Percentiles rank a stretch among this genome's conserved stretches.
These are phyloP conservation scores for Polydrusus tereticollis DNA, from an alignment of 2,888 invertebrate genomes.

Conservation along the genomic window DNA sequence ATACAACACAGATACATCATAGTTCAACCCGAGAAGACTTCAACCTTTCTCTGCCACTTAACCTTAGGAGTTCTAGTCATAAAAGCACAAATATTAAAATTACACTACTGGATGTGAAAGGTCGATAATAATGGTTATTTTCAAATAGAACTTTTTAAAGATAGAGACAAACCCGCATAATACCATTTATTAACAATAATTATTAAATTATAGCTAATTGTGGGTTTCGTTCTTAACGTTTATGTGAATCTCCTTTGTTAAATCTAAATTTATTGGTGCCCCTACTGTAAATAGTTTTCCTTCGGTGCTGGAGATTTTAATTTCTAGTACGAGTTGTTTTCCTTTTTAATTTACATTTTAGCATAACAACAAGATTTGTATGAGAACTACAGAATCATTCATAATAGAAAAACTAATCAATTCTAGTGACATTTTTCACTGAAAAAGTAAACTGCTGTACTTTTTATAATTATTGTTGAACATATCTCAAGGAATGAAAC, in stretches of 20 bases:
- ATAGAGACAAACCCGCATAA: constrained; percentile 32
- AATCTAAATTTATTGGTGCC: constrained; percentile 27
- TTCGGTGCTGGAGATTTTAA: constrained; percentile 15
- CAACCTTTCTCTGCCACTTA: neutral
- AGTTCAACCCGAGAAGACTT: no score
- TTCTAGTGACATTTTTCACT: no score
- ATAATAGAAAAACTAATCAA: no score
- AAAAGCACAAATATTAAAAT: neutral
- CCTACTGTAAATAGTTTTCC: neutral
- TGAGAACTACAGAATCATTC: no score
- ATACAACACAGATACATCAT: no score
- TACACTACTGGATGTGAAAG: constrained; percentile 22
- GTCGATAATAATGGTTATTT: constrained; percentile 24
- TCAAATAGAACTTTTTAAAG: constrained; percentile 17
- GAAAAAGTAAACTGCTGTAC: no score
- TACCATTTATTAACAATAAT: constrained; percentile 41
- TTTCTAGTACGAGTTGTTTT: no score
- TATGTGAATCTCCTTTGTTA: constrained; percentile 38
- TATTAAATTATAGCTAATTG: constrained; percentile 35
- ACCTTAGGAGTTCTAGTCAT: neutral
- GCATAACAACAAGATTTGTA: no score
- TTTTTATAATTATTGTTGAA: no score
- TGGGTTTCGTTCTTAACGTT: constrained; percentile 26
- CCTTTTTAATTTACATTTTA: no score
- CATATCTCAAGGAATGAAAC: no score